These are phyloP conservation scores for Actinia equina DNA, from an alignment of 64 coral and sea anemone species.

Conservation along the genomic window DNA sequence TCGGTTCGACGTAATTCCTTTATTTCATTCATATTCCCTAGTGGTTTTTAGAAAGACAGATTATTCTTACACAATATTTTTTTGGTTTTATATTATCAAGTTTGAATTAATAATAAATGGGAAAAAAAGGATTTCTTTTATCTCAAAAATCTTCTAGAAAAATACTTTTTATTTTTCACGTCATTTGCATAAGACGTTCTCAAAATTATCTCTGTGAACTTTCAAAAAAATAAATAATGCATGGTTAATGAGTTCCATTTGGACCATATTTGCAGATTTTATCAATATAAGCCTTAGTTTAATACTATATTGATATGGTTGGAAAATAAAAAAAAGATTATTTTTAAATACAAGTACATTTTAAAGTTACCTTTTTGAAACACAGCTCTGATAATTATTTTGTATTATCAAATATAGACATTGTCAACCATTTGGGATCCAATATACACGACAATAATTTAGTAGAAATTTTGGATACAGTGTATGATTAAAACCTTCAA, in stretches of 20 bases:
- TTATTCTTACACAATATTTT: neutral
- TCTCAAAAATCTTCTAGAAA: slow-evolving; percentile 14
- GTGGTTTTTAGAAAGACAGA: neutral
- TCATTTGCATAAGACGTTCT: neutral
- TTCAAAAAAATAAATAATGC: neutral
- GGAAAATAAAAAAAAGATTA: too few relatives aligned
- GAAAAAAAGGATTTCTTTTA: neutral
- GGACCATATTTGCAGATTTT: neutral
- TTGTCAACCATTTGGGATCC: too few relatives aligned
- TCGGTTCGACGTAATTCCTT: neutral
- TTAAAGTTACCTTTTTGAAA: too few relatives aligned
- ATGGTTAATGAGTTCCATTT: neutral
- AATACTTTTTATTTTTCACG: neutral
- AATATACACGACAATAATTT: too few relatives aligned
- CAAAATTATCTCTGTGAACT: neutral
- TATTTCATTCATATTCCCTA: neutral
- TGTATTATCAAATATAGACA: too few relatives aligned
- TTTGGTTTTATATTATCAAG: neutral
- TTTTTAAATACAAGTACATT: too few relatives aligned
- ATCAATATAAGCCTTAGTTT: neutral
- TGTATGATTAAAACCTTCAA: too few relatives aligned
- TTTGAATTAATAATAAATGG: neutral
- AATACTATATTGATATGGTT: neutral
- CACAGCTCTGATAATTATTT: too few relatives aligned
- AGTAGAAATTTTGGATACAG: too few relatives aligned